Conservation (phyloP, 2,888 invertebrate species). For the Phyllotreta cruciferae region DNA sequence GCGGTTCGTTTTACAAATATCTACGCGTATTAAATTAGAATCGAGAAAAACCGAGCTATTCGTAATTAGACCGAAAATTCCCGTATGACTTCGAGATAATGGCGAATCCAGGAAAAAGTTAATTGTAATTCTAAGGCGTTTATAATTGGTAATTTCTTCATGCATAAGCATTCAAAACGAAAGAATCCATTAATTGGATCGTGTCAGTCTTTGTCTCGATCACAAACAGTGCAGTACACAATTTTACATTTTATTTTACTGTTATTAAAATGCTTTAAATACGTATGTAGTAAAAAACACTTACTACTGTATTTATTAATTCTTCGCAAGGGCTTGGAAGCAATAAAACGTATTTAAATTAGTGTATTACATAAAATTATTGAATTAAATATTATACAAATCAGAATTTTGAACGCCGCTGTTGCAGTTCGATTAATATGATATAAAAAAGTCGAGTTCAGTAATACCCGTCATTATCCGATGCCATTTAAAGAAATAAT, state of each 20-base stretch:
- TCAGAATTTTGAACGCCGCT: background rate
- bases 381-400: background rate
- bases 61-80: conserved; percentile 11
- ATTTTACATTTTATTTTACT: background rate
- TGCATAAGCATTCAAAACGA: conserved; percentile 44
- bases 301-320: no score
- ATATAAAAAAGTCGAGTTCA: conserved; percentile 32
- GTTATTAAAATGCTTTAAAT: no score
- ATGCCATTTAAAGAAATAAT: conserved; percentile 48
- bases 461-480: conserved; percentile 46
- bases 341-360: background rate
- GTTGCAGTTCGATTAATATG: conserved; percentile 37
- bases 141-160: conserved; percentile 47
- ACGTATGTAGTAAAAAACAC: no score
- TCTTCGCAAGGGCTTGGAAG: background rate
- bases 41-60: no score
- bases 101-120: conserved; percentile 31
- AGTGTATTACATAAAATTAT: background rate
- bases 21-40: no score
- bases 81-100: conserved; percentile 12
- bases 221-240: conserved; percentile 2
- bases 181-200: conserved; percentile 47
- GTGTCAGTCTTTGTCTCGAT: conserved; percentile 36
- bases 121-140: conserved; percentile 36
- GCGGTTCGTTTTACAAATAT: no score